Conservation (phyloP, 2,797 vertebrate genomes). For the Anniella stebbinsi region DNA sequence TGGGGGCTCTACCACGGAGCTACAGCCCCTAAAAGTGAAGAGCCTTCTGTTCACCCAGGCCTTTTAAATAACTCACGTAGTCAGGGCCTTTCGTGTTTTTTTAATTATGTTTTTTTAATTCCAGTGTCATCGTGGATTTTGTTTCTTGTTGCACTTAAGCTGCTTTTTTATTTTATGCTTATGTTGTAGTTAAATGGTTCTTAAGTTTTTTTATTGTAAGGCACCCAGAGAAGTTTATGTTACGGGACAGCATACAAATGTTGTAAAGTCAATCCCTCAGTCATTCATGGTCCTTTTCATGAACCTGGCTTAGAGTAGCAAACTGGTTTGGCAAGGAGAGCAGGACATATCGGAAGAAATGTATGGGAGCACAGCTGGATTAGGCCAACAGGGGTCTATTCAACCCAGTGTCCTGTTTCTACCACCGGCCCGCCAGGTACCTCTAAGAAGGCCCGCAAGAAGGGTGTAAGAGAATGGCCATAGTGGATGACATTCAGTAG, state of each 20-base stretch:
- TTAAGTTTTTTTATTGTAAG: not conserved
- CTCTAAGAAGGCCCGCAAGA: not conserved
- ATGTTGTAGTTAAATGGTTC: not conserved
- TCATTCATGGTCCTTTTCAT: not conserved
- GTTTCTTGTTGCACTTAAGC: not conserved
- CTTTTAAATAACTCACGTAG: too few species aligned
- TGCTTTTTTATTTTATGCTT: not conserved
- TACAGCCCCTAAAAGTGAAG: too few species aligned
- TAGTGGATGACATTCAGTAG: not conserved
- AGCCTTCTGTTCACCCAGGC: too few species aligned
- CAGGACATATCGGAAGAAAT: not conserved
- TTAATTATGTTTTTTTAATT: not conserved
- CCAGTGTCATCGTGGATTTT: not conserved
- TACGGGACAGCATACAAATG: not conserved
- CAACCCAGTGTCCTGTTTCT: not conserved
- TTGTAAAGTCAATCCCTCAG: too few species aligned
- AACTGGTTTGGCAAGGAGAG: constrained; percentile 37
- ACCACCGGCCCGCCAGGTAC: not conserved
- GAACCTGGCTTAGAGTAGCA: constrained; percentile 29
- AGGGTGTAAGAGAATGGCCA: not conserved
- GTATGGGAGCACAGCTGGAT: too few species aligned
- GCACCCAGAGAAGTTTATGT: not conserved
- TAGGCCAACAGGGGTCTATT: too few species aligned
- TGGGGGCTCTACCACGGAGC: too few species aligned
- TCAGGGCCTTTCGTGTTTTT: too few species aligned